These are phyloP conservation scores for Lagria hirta DNA, from an alignment of 2,888 invertebrate genomes.

Conservation along the genomic window DNA sequence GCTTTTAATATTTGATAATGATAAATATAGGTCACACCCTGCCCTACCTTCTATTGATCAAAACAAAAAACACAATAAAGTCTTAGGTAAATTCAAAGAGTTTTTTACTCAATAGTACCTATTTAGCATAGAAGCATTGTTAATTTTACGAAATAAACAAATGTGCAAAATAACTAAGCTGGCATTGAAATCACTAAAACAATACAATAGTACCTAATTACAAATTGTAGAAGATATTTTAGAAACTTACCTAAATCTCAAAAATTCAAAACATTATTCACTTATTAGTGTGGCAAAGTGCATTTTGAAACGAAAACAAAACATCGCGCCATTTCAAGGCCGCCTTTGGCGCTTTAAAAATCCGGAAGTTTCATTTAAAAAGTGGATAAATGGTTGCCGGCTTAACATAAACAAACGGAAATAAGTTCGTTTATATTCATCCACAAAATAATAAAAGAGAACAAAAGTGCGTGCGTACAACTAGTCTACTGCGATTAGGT, in stretches of 20 bases:
- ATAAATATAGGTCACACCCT: constrained; percentile 33
- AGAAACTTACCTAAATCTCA: constrained; percentile 9
- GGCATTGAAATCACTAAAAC: too few relatives aligned
- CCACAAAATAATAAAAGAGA: constrained; percentile 26
- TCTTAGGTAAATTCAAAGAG: too few relatives aligned
- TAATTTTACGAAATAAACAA: too few relatives aligned
- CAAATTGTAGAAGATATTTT: constrained; percentile 13
- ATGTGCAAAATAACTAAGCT: too few relatives aligned
- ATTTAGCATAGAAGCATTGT: too few relatives aligned
- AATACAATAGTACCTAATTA: too few relatives aligned
- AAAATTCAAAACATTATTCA: too few relatives aligned
- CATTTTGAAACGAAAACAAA: constrained; percentile 15
- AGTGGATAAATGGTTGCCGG: constrained; percentile 11
- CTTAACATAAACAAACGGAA: constrained; percentile 32
- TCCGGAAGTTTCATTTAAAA: constrained; percentile 27
- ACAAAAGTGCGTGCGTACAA: constrained; percentile 31
- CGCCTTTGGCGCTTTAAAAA: constrained; percentile 1
- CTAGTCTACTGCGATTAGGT: constrained; percentile 34
- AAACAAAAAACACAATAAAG: constrained; percentile 18
- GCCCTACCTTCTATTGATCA: constrained; percentile 31
- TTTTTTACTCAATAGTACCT: too few relatives aligned
- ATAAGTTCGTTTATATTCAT: constrained; percentile 17
- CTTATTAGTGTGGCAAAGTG: constrained; percentile 9
- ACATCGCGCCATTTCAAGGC: constrained; percentile 5
- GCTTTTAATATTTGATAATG: too few relatives aligned